phyloP scores from a whole-genome alignment of 2,888 invertebrate genomes.

The Macrophya alboannulata region DNA sequence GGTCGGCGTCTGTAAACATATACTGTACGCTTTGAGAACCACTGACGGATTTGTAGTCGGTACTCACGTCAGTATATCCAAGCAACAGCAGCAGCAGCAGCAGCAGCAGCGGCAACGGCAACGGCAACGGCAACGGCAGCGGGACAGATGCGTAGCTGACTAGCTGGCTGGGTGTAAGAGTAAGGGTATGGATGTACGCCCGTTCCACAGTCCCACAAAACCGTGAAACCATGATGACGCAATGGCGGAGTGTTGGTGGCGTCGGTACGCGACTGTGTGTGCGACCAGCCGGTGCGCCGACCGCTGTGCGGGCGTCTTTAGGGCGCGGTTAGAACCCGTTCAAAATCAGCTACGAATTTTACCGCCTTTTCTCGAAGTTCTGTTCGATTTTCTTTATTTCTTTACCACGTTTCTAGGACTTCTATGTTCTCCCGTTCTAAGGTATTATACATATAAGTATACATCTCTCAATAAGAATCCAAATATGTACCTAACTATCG shows the following conservation, averaged over 20 bases:
- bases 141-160: constrained; percentile 60
- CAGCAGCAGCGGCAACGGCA: constrained; percentile 25
- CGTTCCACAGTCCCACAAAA: constrained; percentile 64
- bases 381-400: not conserved
- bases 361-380: not conserved
- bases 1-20: not conserved
- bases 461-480: not conserved
- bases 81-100: constrained; percentile 22
- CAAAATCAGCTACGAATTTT: not conserved
- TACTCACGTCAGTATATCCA: constrained; percentile 34
- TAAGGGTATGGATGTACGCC: constrained; percentile 25
- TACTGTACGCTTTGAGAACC: constrained; percentile 55
- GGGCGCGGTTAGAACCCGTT: constrained; percentile 38
- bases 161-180: constrained; percentile 54
- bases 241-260: constrained; percentile 68
- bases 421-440: too few relatives aligned
- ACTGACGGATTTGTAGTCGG: constrained; percentile 60
- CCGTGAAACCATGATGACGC: constrained; percentile 72
- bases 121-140: constrained; percentile 47
- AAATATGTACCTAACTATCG: not conserved
- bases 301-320: constrained; percentile 47
- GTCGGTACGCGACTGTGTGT: constrained; percentile 37
- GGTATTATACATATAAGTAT: not conserved
- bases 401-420: not conserved
- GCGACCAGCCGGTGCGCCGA: constrained; percentile 56